A percentile compares a stretch with the other conserved stretches of the same genome.
These are phyloP conservation scores for Syncerus caffer DNA, from an alignment of 2,797 vertebrate genomes.

Conservation along the genomic window DNA sequence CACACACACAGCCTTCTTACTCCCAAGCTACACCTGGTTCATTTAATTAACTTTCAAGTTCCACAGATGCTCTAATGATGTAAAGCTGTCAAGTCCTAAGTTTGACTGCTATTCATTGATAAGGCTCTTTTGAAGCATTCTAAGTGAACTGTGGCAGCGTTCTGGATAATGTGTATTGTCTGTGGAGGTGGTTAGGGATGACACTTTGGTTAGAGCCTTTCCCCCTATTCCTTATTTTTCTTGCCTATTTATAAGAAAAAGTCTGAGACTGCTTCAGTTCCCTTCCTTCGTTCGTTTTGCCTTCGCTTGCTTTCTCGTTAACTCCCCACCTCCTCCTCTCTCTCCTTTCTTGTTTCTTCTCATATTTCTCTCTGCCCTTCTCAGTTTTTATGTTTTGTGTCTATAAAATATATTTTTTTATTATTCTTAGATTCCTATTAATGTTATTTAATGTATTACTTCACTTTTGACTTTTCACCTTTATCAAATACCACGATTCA, in stretches of 20 bases:
- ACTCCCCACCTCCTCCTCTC: background rate
- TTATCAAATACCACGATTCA: background rate
- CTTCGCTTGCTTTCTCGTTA: background rate
- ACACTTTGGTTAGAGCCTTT: background rate
- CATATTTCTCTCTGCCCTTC: slow-evolving; percentile 42
- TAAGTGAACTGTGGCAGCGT: background rate
- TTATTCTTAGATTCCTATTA: background rate
- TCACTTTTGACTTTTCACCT: background rate
- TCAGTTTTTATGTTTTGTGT: background rate
- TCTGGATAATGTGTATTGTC: background rate
- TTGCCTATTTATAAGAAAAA: slow-evolving; percentile 42
- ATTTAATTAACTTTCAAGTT: background rate
- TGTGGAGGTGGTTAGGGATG: background rate
- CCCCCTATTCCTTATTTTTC: slow-evolving; percentile 43
- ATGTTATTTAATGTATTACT: background rate
- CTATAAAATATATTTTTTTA: background rate
- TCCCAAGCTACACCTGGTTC: background rate
- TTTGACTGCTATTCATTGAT: background rate
- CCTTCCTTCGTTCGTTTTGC: background rate
- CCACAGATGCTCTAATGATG: background rate
- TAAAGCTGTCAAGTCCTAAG: background rate
- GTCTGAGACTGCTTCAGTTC: background rate
- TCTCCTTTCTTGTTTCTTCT: background rate
- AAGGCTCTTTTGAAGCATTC: background rate
- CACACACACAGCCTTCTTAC: background rate